These are phyloP conservation scores for Xanthorhoe designata DNA, from an alignment of 2,888 invertebrate genomes.

Conservation along the genomic window DNA sequence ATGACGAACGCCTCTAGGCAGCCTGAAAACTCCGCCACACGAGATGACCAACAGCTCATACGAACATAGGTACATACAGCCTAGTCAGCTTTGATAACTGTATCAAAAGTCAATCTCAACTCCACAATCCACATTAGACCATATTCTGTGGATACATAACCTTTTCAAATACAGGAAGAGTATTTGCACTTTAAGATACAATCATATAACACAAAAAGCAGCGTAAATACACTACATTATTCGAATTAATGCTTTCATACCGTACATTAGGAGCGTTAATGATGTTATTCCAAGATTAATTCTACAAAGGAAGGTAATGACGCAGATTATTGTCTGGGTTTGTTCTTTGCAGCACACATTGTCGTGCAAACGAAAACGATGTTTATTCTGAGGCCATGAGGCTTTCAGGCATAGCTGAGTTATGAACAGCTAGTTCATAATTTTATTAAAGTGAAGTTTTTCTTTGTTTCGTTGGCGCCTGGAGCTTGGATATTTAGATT, in stretches of 20 bases:
- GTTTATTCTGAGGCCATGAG: slow-evolving; percentile 34
- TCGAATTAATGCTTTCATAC: slow-evolving; percentile 13
- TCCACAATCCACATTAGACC: too few relatives aligned
- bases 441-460: neutral
- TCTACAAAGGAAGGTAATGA: slow-evolving; percentile 52
- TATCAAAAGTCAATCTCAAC: too few relatives aligned
- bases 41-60: too few relatives aligned
- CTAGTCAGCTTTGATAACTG: too few relatives aligned
- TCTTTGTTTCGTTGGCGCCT: too few relatives aligned
- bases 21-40: too few relatives aligned
- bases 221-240: slow-evolving; percentile 16
- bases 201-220: neutral
- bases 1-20: too few relatives aligned
- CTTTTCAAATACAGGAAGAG: too few relatives aligned
- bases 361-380: slow-evolving; percentile 45
- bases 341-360: slow-evolving; percentile 36
- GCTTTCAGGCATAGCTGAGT: slow-evolving; percentile 26
- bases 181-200: neutral
- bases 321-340: slow-evolving; percentile 42
- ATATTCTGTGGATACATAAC: too few relatives aligned
- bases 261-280: slow-evolving; percentile 44
- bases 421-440: slow-evolving; percentile 7
- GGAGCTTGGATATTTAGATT: too few relatives aligned
- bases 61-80: too few relatives aligned
- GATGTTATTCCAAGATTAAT: slow-evolving; percentile 56